Base-by-base conservation (phyloP, 2,888 invertebrate genomes). In the Rhingia rostrata region DNA sequence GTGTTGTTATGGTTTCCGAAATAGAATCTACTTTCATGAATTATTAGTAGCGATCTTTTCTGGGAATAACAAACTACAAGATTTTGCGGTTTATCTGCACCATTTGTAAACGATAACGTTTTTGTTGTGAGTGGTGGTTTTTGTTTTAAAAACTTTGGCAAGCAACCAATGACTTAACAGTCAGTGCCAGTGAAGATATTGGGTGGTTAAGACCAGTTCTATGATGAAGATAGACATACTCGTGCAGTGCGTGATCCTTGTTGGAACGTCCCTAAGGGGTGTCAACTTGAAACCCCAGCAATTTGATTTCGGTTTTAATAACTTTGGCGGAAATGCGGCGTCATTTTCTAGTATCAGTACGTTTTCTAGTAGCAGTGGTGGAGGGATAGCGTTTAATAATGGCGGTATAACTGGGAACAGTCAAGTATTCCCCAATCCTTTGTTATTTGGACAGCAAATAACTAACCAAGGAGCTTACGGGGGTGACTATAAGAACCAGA, bases 161-260 rank as follows among this genome's bases (percentile, higher is more conserved):
- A 22, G 6, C 39, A 63, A 6, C 14, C 32, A n/a, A 37, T 47
- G 45, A 53, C 6, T 7, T 47, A 12, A 30, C 4, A 47, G 22
- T 37, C 60, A 82, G 73, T 78, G 66, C 53, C 51, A 39, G 6
- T 51, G 10, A 10, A 54, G 72, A 45, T 56, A 30, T 63, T 33
- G 43, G 14, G 49, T 22, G 39, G 10, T 56, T 14, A 39, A 63
- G 63, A 66, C 41, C 41, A 6, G 14, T 39, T 51, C 32, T 22
- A 49, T 41, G 56, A 78, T 83, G 78, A 39, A 56, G 4, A n/a
- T 14, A 10, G n/a, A 30, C 1, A 49, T 78, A 22, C 22, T 22
- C 22, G 22, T 22, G 61, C 22, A 43, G 14, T 22, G 67, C 22
- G 61, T 39, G 47, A 9, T 67, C 14, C 39, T 61, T 30, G 43